Evolutionary conservation across 2,888 invertebrate species (phyloP), one percentile per base, ranked within the genome.

Genomic region (Cylloceria caligata): DNA sequence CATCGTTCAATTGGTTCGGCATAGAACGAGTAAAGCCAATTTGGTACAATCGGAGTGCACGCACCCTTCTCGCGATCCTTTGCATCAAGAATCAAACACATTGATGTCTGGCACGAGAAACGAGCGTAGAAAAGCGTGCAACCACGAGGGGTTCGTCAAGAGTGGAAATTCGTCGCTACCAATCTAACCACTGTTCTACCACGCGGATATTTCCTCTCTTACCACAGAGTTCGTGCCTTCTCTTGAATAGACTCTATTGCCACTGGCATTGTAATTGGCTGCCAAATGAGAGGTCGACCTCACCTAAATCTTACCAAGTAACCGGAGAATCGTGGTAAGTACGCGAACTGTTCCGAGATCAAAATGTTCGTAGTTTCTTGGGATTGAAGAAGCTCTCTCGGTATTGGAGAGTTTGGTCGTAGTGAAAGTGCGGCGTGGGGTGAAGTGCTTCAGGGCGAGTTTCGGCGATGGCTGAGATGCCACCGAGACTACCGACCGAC

Each of bases 281-380:
- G 87, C 88, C 88, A 89, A 90, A 90, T 89, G 89, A 89, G 89
- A 89, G 88, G 81, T 86, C 88, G 88, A 87, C 83, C 89, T 86
- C 85, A 83, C 86, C 84, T 89, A 89, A 89, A 90, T 90, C 89
- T 90, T 86, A 76, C 83, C 42, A 86, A 89, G 86, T 90, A 88
- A 84, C 84, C 65, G 79, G 27, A 45, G 75, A 72, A 74, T 67
- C 74, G 82, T 71, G 78, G 69, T 75, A 81, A 80, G 71, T 65
- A 2, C 49, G 21, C 83, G 67, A 80, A 80, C 69, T 45, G 74
- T 77, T 65, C 34, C 64, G 74, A 84, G 85, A 87, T 76, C 83
- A 80, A 42, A 83, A 84, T 73, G 49, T 71, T 72, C 64, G 75
- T 84, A 73, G 68, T 80, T 73, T 47, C 72, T 71, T 34, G 62